A percentile compares a stretch with the other conserved stretches of the same genome.
Evolutionary conservation across 2,797 vertebrate species (phyloP).

Genomic region (Cyprinodon diabolis): DNA sequence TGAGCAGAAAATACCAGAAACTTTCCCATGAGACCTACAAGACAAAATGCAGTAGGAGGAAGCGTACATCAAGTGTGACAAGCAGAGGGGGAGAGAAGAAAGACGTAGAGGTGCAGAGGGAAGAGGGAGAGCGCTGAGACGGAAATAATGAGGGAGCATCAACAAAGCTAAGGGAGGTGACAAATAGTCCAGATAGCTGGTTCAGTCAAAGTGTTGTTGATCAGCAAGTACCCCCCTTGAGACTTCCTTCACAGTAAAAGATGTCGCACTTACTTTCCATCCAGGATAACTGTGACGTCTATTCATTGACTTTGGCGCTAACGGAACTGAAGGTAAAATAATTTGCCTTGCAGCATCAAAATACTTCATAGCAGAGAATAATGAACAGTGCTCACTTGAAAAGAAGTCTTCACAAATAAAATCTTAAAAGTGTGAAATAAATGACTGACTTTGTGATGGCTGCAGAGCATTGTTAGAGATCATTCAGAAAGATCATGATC

Average conservation of each 20-base stretch:
- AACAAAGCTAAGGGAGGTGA: constrained; percentile 37
- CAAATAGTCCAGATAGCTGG: constrained; percentile 27
- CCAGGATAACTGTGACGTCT: constrained; percentile 8
- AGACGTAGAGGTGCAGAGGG: constrained; percentile 11
- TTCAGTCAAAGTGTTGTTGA: constrained; percentile 48
- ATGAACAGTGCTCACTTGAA: too few relatives aligned
- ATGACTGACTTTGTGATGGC: too few relatives aligned
- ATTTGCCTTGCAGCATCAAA: too few relatives aligned
- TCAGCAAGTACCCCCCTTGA: constrained; percentile 13
- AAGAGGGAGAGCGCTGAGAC: neutral
- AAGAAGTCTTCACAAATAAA: too few relatives aligned
- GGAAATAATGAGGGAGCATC: constrained; percentile 44
- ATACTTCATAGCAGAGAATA: too few relatives aligned
- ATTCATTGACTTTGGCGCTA: neutral
- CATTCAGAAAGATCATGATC: too few relatives aligned
- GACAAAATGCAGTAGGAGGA: constrained; percentile 46
- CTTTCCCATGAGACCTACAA: constrained; percentile 40
- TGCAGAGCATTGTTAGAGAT: too few relatives aligned
- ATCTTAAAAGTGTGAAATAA: too few relatives aligned
- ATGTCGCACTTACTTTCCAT: constrained; percentile 22
- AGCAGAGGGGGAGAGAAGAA: constrained; percentile 15
- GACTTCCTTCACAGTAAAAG: constrained; percentile 37
- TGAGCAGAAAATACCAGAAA: constrained; percentile 21
- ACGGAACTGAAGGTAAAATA: neutral
- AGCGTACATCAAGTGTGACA: constrained; percentile 13